Percentiles rank a stretch among this genome's conserved stretches.
Evolutionary conservation across 2,113 vertebrate genomes (phyloP).

Genomic region (Prunella himalayana): DNA sequence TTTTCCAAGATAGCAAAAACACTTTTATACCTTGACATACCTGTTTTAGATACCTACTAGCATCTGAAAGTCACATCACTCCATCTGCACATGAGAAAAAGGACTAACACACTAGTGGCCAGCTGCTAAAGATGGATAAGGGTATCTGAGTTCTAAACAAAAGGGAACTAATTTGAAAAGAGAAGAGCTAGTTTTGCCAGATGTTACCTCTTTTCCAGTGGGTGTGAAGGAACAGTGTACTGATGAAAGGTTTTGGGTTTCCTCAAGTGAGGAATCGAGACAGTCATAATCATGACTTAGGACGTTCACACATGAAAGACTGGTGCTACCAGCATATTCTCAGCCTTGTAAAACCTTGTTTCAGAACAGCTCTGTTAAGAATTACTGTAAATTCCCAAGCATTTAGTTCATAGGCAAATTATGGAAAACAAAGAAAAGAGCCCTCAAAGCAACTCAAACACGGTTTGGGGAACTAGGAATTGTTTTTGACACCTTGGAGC

Average conservation of each 20-base stretch:
- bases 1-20: not conserved
- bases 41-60: not conserved
- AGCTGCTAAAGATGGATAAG: not conserved
- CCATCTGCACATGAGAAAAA: not conserved
- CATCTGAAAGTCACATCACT: not conserved
- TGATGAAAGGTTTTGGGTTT: not conserved
- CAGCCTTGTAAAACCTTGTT: not conserved
- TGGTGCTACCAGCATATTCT: not conserved
- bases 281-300: not conserved
- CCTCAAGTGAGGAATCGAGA: not conserved
- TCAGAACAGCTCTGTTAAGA: not conserved
- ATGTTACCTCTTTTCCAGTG: not conserved
- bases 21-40: not conserved
- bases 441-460: not conserved
- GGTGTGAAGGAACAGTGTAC: not conserved
- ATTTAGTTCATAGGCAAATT: not conserved
- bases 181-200: not conserved
- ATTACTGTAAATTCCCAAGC: not conserved
- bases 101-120: not conserved
- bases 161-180: not conserved
- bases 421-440: not conserved
- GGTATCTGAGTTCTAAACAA: not conserved
- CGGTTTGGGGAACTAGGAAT: not conserved
- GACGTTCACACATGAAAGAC: not conserved
- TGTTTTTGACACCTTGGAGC: not conserved